Base-by-base conservation (phyloP, 2,888 invertebrate species). In the Polymixis lichenea region DNA sequence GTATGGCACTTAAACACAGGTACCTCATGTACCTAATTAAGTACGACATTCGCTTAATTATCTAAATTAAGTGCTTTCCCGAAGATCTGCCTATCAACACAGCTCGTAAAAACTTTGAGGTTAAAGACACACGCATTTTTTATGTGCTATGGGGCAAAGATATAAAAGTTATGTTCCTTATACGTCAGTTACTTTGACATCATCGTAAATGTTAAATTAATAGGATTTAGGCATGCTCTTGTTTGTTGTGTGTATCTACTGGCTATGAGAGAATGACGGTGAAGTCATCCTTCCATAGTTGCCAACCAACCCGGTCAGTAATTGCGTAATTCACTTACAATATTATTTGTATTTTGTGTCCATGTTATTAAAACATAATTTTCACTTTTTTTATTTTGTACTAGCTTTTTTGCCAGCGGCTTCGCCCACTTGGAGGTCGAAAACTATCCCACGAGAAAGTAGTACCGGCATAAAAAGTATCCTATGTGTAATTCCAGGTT, bases 101-200 rank as follows among this genome's bases (percentile, higher is more conserved):
- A 4, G 53, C 72, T 72, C 78, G 71, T 86, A 80, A 87, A 84
- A 83, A 75, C 51, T 73, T 77, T 69, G 68, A 77, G 73, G 82
- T 79, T 82, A 73, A 80, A 80, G 60, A 62, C n/a, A 73, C 66
- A 61, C 71, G 32, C n/a, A 56, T 67, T 67, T 79, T 82, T 83
- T 83, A 79, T 75, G 60, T 65, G 38, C 71, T 53, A 56, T 72
- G 67, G 25, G 70, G 56, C 71, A 66, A 75, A 83, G 46, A 62
- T 71, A 75, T 82, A 83, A 80, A 82, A 83, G 75, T 79, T 83
- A 80, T 80, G 65, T 83, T 49, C 68, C 38, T 72, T 79, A 83
- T 79, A 72, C 68, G 28, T 75, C 58, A 65, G 67, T 83, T 62
- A 72, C 72, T 75, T 72, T 75, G 79, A 79, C 79, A 65, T 75